These are phyloP conservation scores for Mustelus asterias DNA, from an alignment of 2,113 vertebrate species.

Conservation along the genomic window DNA sequence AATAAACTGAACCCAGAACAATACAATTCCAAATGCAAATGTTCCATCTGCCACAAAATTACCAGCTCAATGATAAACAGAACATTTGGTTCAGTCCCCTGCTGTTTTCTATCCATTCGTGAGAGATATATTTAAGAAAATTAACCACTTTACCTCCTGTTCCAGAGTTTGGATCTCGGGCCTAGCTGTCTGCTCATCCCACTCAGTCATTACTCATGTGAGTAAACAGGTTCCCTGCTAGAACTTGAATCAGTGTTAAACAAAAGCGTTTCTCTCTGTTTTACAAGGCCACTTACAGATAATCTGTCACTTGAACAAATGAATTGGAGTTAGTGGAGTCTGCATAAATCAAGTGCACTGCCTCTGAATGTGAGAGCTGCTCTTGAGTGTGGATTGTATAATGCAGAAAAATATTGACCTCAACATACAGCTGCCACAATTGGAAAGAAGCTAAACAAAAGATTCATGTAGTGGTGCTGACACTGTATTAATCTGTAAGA, in stretches of 20 bases:
- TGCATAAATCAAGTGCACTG: background rate
- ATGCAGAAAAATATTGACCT: background rate
- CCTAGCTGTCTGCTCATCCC: background rate
- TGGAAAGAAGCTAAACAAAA: background rate
- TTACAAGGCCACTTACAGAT: slow-evolving; percentile 28
- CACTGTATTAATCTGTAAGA: background rate
- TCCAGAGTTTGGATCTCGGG: background rate
- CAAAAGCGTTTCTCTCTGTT: background rate
- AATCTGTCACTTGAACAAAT: slow-evolving; percentile 26
- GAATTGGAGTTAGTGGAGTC: background rate
- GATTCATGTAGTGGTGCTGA: background rate
- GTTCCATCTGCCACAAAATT: background rate
- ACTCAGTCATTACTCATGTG: background rate
- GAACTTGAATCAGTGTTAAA: background rate
- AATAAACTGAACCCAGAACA: background rate
- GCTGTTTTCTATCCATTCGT: background rate
- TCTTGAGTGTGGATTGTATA: background rate
- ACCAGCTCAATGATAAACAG: background rate
- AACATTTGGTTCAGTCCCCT: background rate
- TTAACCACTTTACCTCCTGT: background rate
- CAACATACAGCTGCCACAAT: background rate
- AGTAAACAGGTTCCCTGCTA: background rate
- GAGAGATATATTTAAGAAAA: background rate
- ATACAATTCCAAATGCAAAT: background rate
- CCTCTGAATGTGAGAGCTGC: background rate